These are phyloP conservation scores for Macrotus californicus DNA, from an alignment of 2,113 vertebrate species.

Conservation along the genomic window DNA sequence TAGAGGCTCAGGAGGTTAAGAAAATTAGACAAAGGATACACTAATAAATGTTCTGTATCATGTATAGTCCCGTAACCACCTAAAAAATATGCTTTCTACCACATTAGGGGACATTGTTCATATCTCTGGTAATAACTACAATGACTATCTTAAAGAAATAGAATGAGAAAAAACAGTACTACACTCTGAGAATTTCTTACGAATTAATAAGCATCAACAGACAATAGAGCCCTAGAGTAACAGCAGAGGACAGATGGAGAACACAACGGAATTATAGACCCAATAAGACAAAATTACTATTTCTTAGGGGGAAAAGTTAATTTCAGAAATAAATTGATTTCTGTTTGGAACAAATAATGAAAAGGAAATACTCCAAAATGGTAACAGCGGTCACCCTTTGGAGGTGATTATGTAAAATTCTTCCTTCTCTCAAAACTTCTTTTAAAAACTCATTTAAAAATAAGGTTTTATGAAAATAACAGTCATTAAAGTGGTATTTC, in stretches of 20 bases:
- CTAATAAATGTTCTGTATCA: background rate
- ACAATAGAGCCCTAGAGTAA: background rate
- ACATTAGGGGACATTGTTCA: background rate
- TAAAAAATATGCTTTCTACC: background rate
- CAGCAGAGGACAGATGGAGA: background rate
- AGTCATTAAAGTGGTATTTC: background rate
- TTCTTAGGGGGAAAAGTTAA: background rate
- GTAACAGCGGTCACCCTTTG: background rate
- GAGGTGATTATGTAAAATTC: background rate
- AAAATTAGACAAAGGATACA: background rate
- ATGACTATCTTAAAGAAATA: background rate
- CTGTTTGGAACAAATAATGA: slow-evolving; percentile 20
- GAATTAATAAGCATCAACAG: background rate
- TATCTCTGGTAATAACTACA: background rate
- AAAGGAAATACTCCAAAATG: background rate
- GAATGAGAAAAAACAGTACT: background rate
- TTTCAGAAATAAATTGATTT: background rate
- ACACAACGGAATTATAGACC: background rate
- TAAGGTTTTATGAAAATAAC: background rate
- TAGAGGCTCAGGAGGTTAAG: background rate
- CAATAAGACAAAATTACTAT: background rate
- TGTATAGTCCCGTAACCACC: background rate
- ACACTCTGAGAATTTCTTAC: background rate
- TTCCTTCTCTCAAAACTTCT: background rate
- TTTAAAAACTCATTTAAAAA: background rate